Conservation (phyloP, 2,888 invertebrate genomes). For the Hyalella azteca region DNA sequence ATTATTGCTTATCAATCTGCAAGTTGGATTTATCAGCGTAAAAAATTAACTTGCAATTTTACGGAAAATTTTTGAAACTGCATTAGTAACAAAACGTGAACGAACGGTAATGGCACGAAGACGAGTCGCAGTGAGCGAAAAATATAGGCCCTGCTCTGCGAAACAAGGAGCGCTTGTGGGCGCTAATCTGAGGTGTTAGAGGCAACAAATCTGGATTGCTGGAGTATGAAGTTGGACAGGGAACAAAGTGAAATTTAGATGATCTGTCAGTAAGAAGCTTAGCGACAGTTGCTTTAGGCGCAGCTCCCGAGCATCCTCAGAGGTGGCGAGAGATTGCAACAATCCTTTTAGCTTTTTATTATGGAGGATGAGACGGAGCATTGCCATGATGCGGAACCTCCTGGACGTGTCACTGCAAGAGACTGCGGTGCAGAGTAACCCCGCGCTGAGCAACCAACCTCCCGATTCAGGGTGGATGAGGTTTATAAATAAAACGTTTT, state of each 20-base stretch:
- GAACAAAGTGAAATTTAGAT: conserved; percentile 59
- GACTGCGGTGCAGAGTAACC: too few species aligned
- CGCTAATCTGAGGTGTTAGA: conserved; percentile 58
- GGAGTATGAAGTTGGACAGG: conserved; percentile 58
- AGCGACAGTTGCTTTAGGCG: conserved; percentile 55
- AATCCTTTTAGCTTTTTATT: conserved; percentile 25
- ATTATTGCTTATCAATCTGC: too few species aligned
- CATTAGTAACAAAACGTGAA: background rate
- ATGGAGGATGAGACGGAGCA: background rate
- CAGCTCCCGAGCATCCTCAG: conserved; percentile 18
- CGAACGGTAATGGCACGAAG: conserved; percentile 28
- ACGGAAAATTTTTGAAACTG: background rate
- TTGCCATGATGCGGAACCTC: too few species aligned
- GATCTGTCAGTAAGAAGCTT: conserved; percentile 58
- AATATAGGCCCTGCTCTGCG: background rate
- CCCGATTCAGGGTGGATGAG: too few species aligned
- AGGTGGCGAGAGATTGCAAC: conserved; percentile 7
- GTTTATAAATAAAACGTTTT: too few species aligned
- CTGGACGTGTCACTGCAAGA: too few species aligned
- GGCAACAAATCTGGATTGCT: conserved; percentile 58
- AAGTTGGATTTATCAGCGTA: too few species aligned
- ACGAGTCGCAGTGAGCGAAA: conserved; percentile 39
- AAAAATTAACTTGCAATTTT: background rate
- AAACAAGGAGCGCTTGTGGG: background rate
- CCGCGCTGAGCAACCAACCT: too few species aligned